phyloP scores from a whole-genome alignment of 2,888 invertebrate species.

The Gastracanthus pulcherrimus region DNA sequence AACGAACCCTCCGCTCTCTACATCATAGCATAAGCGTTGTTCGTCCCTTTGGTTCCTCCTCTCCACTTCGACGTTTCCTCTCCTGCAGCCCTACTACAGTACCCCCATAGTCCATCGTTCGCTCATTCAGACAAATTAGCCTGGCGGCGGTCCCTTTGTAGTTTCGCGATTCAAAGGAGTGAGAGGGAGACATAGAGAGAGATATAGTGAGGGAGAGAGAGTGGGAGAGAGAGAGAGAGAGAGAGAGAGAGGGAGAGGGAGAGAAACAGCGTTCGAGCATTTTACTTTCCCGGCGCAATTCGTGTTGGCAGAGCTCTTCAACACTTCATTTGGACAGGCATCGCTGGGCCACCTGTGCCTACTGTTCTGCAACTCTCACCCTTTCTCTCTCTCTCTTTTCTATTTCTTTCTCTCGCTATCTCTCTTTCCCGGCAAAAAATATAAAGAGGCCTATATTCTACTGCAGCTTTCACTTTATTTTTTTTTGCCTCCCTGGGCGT shows the following conservation, averaged over 20 bases:
- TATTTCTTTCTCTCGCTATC: too few relatives aligned
- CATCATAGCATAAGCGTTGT: not conserved
- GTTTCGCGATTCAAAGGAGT: slow-evolving; percentile 73
- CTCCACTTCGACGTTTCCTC: slow-evolving; percentile 13
- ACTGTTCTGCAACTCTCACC: slow-evolving; percentile 46
- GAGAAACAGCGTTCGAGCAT: slow-evolving; percentile 62
- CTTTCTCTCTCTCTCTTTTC: slow-evolving; percentile 39
- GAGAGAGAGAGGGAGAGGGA: slow-evolving; percentile 18
- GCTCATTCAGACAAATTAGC: slow-evolving; percentile 77
- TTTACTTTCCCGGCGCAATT: slow-evolving; percentile 71
- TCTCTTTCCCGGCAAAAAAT: not conserved
- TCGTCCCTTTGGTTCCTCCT: slow-evolving; percentile 6
- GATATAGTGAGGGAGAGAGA: slow-evolving; percentile 5
- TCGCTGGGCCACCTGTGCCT: slow-evolving; percentile 57
- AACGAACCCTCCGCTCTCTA: not conserved
- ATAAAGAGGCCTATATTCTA: slow-evolving; percentile 27
- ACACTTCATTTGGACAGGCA: slow-evolving; percentile 74
- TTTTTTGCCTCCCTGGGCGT: slow-evolving; percentile 9
- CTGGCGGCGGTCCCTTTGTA: slow-evolving; percentile 75
- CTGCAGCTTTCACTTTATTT: not conserved
- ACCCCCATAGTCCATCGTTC: slow-evolving; percentile 70
- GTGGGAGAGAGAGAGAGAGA: not conserved
- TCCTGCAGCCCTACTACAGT: not conserved
- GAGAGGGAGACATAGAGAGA: not conserved
- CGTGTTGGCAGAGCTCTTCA: slow-evolving; percentile 76